A percentile compares a stretch with the other conserved stretches of the same genome.
phyloP scores from a whole-genome alignment of 2,113 vertebrate genomes.

The Cryptotis parvus region DNA sequence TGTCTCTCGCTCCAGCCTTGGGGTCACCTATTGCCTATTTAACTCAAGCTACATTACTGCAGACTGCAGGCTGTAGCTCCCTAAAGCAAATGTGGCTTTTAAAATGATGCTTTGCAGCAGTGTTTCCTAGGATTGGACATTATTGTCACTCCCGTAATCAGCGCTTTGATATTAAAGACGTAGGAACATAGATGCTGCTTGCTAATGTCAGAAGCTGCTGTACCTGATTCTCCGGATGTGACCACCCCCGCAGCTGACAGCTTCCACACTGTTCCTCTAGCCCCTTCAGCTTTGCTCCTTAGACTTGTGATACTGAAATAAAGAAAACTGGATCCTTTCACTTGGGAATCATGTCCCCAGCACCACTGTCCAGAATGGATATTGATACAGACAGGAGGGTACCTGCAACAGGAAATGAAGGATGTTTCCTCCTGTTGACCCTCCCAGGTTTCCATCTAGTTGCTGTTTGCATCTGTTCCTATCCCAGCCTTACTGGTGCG shows the following conservation, averaged over 20 bases:
- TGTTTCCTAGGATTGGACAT: background rate
- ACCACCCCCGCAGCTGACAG: background rate
- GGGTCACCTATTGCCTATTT: constrained; percentile 20
- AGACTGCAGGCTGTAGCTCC: background rate
- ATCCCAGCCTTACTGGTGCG: background rate
- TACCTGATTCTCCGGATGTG: background rate
- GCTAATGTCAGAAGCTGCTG: background rate
- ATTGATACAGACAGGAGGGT: background rate
- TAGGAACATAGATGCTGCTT: background rate
- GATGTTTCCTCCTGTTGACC: background rate
- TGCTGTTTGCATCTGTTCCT: background rate
- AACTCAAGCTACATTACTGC: background rate
- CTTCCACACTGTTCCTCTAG: background rate
- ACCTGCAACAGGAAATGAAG: background rate
- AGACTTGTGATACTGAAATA: background rate
- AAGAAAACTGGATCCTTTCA: background rate
- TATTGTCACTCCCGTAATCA: background rate
- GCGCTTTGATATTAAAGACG: background rate
- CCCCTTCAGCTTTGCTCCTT: background rate
- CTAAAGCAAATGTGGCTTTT: background rate
- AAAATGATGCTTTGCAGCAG: background rate
- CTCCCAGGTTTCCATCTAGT: background rate
- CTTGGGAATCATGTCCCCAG: background rate
- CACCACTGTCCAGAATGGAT: background rate
- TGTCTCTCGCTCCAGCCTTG: background rate